These are phyloP conservation scores for Glaucidium brasilianum DNA, from an alignment of 2,113 vertebrate genomes.

Conservation along the genomic window DNA sequence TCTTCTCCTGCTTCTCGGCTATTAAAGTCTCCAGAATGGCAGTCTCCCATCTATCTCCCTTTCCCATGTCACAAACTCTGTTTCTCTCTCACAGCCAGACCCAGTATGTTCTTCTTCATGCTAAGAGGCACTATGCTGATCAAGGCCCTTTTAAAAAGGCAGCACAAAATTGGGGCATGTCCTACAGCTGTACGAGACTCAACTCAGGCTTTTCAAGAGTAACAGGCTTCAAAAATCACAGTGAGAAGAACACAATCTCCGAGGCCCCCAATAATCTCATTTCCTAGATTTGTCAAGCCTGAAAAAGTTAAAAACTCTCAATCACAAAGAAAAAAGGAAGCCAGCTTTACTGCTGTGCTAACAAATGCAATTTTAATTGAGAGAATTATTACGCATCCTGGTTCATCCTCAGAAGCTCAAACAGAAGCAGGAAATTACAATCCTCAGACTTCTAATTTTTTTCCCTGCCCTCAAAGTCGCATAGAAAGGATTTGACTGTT, in stretches of 20 bases:
- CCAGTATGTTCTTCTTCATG: background rate
- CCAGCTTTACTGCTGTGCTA: background rate
- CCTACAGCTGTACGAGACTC: background rate
- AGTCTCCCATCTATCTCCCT: background rate
- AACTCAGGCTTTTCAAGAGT: background rate
- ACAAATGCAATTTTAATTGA: background rate
- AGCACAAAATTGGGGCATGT: background rate
- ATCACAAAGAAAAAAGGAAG: background rate
- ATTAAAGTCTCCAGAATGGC: background rate
- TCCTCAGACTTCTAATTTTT: background rate
- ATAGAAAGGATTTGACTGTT: constrained; percentile 36
- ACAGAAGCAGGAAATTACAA: constrained; percentile 13
- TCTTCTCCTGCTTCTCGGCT: background rate
- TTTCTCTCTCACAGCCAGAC: background rate
- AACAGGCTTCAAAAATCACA: background rate
- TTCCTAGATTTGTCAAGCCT: background rate
- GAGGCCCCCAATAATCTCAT: background rate
- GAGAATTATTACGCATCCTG: background rate
- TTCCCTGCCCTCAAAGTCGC: background rate
- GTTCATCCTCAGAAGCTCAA: background rate
- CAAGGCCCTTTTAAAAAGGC: background rate
- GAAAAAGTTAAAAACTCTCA: background rate
- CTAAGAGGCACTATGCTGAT: background rate
- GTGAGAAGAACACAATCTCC: background rate
- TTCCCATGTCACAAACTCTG: background rate